Conservation (phyloP, 2,888 invertebrate genomes). For the Odontomyia ornata region DNA sequence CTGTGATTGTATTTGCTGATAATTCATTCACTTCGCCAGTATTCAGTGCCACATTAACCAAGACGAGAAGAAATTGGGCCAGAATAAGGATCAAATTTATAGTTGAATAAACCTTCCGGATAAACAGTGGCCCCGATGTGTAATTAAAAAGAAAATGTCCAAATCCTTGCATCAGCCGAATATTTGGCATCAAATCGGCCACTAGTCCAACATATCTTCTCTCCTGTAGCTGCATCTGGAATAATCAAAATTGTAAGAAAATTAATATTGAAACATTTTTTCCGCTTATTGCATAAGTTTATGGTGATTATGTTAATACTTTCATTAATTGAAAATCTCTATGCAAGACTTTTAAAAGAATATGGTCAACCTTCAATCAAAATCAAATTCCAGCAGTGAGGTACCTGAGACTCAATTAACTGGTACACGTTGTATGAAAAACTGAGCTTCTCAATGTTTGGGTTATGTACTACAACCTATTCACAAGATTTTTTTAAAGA, state of each 20-base stretch:
- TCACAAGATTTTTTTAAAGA: too few relatives aligned
- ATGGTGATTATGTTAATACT: too few relatives aligned
- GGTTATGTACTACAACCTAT: too few relatives aligned
- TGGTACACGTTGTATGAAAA: too few relatives aligned
- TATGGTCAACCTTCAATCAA: too few relatives aligned
- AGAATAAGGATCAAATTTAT: conserved; percentile 71
- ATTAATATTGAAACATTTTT: too few relatives aligned
- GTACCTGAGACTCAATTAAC: too few relatives aligned
- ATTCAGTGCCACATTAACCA: conserved; percentile 75
- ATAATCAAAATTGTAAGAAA: neutral
- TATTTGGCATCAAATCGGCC: conserved; percentile 85
- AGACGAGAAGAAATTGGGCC: conserved; percentile 71
- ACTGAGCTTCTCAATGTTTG: too few relatives aligned
- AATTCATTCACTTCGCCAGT: conserved; percentile 78
- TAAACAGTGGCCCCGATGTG: conserved; percentile 70
- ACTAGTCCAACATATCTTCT: conserved; percentile 72
- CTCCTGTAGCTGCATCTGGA: conserved; percentile 56
- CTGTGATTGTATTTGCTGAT: conserved; percentile 82
- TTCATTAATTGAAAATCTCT: too few relatives aligned
- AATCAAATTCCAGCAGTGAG: too few relatives aligned
- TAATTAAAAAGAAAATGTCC: conserved; percentile 86
- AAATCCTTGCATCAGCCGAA: conserved; percentile 77
- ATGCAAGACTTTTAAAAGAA: too few relatives aligned
- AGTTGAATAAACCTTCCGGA: conserved; percentile 71
- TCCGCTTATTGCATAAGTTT: too few relatives aligned